These are phyloP conservation scores for Guaruba guarouba DNA, from an alignment of 2,113 vertebrate species.

Conservation along the genomic window DNA sequence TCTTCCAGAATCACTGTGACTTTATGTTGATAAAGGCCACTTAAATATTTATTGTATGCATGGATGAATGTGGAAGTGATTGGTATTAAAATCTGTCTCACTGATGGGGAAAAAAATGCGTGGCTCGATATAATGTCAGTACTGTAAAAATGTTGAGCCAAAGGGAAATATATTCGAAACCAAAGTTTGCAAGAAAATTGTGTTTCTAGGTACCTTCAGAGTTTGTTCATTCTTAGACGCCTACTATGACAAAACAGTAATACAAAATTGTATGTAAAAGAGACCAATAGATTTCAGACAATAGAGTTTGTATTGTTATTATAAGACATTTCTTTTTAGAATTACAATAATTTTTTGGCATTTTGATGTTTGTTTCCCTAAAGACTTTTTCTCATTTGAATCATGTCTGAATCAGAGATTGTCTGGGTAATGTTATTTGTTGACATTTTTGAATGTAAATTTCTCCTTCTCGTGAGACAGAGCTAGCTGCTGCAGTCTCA, in stretches of 20 bases:
- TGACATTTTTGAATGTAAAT: not conserved
- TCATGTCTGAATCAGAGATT: not conserved
- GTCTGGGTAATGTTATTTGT: not conserved
- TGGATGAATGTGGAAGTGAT: not conserved
- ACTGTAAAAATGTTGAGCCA: not conserved
- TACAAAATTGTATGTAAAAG: not conserved
- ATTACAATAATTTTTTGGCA: not conserved
- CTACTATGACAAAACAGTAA: not conserved
- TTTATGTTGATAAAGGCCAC: not conserved
- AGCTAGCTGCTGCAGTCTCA: not conserved
- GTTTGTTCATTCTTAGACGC: not conserved
- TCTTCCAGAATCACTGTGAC: not conserved
- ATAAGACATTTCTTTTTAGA: not conserved
- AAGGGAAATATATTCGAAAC: not conserved
- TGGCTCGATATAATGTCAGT: not conserved
- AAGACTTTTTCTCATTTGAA: not conserved
- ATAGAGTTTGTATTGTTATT: not conserved
- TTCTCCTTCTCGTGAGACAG: not conserved
- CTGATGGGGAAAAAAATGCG: not conserved
- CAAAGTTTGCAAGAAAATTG: not conserved
- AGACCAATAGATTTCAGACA: not conserved
- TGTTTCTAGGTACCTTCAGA: not conserved
- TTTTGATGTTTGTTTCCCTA: not conserved
- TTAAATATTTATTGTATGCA: not conserved
- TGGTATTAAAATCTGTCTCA: not conserved